These are phyloP conservation scores for Dolichallabes microphthalmus DNA, from an alignment of 2,113 vertebrate genomes.

Conservation along the genomic window DNA sequence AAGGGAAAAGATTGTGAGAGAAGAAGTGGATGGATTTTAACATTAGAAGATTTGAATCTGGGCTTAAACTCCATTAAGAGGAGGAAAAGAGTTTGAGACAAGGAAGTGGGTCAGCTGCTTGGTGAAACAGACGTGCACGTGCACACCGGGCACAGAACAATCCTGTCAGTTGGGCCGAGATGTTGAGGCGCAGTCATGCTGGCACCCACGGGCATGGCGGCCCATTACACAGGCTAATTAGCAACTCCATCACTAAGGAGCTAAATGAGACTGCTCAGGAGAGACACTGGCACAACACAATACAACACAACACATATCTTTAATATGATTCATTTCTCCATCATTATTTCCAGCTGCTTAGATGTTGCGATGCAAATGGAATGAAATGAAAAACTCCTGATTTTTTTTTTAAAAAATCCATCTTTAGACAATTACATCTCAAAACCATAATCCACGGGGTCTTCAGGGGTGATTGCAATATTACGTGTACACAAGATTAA, in stretches of 20 bases:
- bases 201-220: constrained; percentile 55
- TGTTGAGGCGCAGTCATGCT: constrained; percentile 46
- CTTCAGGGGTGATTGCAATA: background rate
- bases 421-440: background rate
- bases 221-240: constrained; percentile 62
- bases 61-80: constrained; percentile 32
- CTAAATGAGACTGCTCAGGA: constrained; percentile 37
- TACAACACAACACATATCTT: background rate
- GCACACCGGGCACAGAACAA: constrained; percentile 30
- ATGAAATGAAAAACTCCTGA: too few relatives aligned
- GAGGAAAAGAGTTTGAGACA: constrained; percentile 9
- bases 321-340: background rate
- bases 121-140: constrained; percentile 45
- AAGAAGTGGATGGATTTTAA: background rate
- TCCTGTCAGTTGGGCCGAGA: constrained; percentile 46
- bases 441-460: background rate
- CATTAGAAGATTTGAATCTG: background rate
- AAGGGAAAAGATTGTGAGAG: background rate
- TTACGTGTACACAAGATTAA: background rate
- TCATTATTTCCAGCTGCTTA: background rate
- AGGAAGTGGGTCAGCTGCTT: constrained; percentile 57
- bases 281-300: constrained; percentile 21
- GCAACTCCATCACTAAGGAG: constrained; percentile 47
- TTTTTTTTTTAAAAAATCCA: background rate
- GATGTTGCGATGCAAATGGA: background rate